These are phyloP conservation scores for Gallirallus australis DNA, from an alignment of 2,797 vertebrate genomes.

Conservation along the genomic window DNA sequence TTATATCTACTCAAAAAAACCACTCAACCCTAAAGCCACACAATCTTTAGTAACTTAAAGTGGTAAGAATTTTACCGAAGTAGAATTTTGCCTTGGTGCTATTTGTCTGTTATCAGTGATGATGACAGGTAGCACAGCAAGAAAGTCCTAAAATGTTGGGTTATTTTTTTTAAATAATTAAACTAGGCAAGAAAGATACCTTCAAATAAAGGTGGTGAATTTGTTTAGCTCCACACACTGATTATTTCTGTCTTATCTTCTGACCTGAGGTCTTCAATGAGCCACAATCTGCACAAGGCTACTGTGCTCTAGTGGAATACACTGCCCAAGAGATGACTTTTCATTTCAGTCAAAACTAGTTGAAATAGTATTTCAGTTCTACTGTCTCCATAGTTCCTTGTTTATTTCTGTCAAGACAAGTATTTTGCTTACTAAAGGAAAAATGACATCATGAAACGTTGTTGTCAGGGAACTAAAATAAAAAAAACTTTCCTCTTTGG, in stretches of 20 bases:
- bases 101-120: background rate
- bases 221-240: background rate
- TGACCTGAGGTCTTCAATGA: background rate
- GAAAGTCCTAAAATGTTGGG: background rate
- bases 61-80: background rate
- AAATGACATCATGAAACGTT: background rate
- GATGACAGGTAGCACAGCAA: background rate
- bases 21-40: too few relatives aligned
- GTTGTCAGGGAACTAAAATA: constrained; percentile 20
- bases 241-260: background rate
- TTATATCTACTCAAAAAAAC: background rate
- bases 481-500: background rate
- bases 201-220: background rate
- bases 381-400: constrained; percentile 9
- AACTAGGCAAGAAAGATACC: background rate
- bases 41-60: background rate
- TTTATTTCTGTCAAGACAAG: constrained; percentile 41
- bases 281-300: background rate
- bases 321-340: background rate
- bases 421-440: constrained; percentile 46
- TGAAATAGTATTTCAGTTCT: background rate
- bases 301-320: background rate
- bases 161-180: background rate
- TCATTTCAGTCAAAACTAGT: background rate
- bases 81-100: background rate